Evolutionary conservation across 1,140 invertebrate species (phyloP).

Genomic region (Pomacea maculata): DNA sequence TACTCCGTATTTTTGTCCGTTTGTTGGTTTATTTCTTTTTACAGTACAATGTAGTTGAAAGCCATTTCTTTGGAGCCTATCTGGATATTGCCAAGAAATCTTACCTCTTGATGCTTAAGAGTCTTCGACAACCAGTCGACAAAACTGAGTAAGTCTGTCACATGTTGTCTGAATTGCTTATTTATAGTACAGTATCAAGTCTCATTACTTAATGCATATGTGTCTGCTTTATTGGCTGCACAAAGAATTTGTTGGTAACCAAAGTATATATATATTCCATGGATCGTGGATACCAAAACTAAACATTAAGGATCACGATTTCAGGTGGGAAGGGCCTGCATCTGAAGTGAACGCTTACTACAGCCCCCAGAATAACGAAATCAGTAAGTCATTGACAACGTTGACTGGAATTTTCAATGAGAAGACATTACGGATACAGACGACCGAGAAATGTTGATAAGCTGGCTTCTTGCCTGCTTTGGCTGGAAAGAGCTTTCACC

Average conservation of each 20-base stretch:
- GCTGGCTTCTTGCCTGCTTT: background rate
- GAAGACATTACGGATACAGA: background rate
- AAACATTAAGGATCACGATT: background rate
- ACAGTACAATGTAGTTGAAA: no score
- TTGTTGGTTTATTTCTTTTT: no score
- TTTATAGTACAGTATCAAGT: background rate
- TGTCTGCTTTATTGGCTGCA: background rate
- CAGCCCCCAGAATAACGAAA: background rate
- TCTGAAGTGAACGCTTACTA: background rate
- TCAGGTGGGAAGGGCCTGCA: background rate
- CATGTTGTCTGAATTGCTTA: background rate
- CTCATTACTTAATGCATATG: background rate
- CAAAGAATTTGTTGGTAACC: background rate
- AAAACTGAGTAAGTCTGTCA: background rate
- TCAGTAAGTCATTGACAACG: background rate
- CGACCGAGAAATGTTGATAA: background rate
- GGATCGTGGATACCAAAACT: background rate
- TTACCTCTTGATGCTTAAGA: no score
- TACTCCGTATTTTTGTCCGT: no score
- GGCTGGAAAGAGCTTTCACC: background rate
- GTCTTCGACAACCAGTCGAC: background rate
- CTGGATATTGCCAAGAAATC: no score
- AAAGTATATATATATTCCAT: background rate
- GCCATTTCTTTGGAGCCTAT: no score
- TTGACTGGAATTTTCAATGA: background rate